Conservation (phyloP, 2,113 vertebrate genomes). For the Gymnarchus niloticus region DNA sequence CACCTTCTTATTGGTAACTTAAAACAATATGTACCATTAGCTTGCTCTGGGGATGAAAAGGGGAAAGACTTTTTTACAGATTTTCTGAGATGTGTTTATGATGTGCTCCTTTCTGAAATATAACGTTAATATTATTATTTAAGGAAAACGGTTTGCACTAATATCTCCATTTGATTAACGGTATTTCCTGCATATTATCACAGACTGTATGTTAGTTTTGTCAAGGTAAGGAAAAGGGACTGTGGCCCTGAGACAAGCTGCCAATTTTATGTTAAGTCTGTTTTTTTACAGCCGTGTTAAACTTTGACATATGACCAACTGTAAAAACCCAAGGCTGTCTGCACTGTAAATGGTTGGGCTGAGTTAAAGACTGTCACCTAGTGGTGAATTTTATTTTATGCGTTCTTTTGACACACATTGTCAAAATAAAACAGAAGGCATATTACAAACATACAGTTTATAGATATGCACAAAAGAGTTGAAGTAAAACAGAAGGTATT, state of each 20-base stretch:
- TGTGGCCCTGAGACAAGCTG: background rate
- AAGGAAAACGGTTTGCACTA: background rate
- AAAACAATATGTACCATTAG: background rate
- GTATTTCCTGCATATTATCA: conserved; percentile 6
- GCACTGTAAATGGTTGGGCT: background rate
- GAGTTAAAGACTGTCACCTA: conserved; percentile 46
- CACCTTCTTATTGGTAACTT: background rate
- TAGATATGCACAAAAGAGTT: too few relatives aligned
- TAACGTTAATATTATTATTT: background rate
- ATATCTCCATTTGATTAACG: conserved; percentile 10
- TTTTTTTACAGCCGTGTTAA: background rate
- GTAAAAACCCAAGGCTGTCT: background rate
- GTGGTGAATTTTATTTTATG: conserved; percentile 33
- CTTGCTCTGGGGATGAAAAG: background rate
- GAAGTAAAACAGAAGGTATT: too few relatives aligned
- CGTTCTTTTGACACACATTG: background rate
- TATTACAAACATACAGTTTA: too few relatives aligned
- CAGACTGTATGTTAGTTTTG: background rate
- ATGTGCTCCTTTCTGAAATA: conserved; percentile 1
- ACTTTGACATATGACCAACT: background rate
- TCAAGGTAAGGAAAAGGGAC: background rate
- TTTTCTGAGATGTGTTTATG: conserved; percentile 8
- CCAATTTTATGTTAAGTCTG: background rate
- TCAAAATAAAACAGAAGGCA: too few relatives aligned
- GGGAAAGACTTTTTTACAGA: background rate